A percentile compares a stretch with the other conserved stretches of the same genome.
Conservation (phyloP, 2,113 vertebrate species). For the Alces alces region DNA sequence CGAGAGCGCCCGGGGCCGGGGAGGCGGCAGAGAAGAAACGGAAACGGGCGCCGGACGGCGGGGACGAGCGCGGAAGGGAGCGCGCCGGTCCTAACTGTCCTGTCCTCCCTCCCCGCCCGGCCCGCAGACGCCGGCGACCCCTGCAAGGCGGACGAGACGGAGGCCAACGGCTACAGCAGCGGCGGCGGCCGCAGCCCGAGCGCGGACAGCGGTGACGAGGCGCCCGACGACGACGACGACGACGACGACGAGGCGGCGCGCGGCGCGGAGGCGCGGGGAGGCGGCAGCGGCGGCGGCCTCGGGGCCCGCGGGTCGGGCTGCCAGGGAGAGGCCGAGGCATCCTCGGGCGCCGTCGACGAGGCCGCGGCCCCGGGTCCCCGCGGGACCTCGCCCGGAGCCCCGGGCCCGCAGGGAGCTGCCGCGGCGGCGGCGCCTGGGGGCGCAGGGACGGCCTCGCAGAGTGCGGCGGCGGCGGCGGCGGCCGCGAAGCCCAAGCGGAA, state of each 20-base stretch:
- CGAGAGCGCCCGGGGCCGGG: slow-evolving; percentile 38
- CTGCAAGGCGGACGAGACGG: slow-evolving; percentile 54
- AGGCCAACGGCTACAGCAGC: slow-evolving; percentile 58
- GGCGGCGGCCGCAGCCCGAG: slow-evolving; percentile 71
- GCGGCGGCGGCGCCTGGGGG: background rate
- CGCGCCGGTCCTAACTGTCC: background rate
- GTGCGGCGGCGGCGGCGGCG: slow-evolving; percentile 59
- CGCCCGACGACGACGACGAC: slow-evolving; percentile 71
- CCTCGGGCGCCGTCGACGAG: background rate
- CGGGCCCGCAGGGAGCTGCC: background rate
- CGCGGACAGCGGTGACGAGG: slow-evolving; percentile 81
- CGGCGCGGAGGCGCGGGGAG: background rate
- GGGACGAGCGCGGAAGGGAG: slow-evolving; percentile 29
- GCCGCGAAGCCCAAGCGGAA: slow-evolving; percentile 89
- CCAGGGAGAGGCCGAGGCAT: slow-evolving; percentile 42
- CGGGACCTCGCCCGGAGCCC: background rate
- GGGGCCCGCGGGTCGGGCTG: slow-evolving; percentile 72
- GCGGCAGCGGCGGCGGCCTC: background rate
- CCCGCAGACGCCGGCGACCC: slow-evolving; percentile 75
- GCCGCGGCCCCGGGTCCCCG: background rate
- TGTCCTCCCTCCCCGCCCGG: background rate
- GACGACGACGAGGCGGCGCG: slow-evolving; percentile 50
- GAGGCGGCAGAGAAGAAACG: background rate
- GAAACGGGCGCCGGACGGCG: slow-evolving; percentile 47
- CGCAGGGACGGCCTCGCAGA: slow-evolving; percentile 51